Base-by-base conservation (phyloP, 2,113 vertebrate species). In the Phylloscopus trochiloides region DNA sequence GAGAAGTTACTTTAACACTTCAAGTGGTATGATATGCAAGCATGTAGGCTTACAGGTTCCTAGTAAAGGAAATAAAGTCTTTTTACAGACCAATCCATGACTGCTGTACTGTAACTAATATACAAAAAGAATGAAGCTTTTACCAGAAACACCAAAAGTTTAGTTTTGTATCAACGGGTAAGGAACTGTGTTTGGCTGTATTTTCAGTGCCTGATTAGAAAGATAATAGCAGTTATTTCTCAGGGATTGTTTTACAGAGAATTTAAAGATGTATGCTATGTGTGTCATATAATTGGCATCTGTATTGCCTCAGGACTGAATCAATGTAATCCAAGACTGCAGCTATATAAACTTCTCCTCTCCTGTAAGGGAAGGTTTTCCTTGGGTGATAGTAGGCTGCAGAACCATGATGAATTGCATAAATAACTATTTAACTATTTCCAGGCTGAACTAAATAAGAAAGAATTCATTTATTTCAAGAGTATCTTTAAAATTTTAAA, bases 281-380 rank as follows among this genome's bases (percentile, higher is more conserved):
- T 82, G 66, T 79, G 47, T 67, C 52, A 36, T 88, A 65, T 91
- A 90, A 95, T 55, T 92, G 77, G 61, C 55, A 91, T 85, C 66
- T 91, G 54, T 90, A 85, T 88, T 75, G 70, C 81, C 94, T 95
- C 54, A 42, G 70, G 74, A 85, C 73, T 89, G 73, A 92, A 73
- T 20, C 5, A 14, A 84, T 61, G 65, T 84, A 91, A 94, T 91
- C 79, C 42, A 70, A 92, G 76, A 86, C 70, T 72, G 18, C 40
- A 90, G 79, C 67, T 83, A 94, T 42, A 92, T 86, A 92, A 95
- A 93, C 81, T 93, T 95, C 48, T 63, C 26, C 34, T 82, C 40
- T 85, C 57, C 36, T 82, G 12, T 19, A 75, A 51, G 8, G 40
- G 77, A 40, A 89, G 78, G 59, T 78, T 85, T 94, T 92, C 43